A percentile compares a stretch with the other conserved stretches of the same genome.
phyloP scores from a whole-genome alignment of 2,888 invertebrate genomes.

The Agriopis leucophaearia region DNA sequence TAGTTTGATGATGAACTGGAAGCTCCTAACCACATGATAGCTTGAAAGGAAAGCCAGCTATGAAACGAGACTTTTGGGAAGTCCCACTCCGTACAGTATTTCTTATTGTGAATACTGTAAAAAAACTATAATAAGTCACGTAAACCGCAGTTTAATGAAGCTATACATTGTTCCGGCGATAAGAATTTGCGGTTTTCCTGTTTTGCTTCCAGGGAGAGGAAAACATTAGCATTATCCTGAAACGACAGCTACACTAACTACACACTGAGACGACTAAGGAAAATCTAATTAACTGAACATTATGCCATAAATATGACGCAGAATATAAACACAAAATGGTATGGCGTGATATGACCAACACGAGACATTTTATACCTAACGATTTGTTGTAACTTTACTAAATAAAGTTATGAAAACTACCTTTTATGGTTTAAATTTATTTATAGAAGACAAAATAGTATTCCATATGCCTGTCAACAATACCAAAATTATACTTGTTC shows the following conservation, averaged over 20 bases:
- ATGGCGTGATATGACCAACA: background rate
- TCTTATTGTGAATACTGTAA: slow-evolving; percentile 1
- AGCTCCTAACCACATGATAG: background rate
- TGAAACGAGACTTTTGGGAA: background rate
- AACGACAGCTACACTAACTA: slow-evolving; percentile 39
- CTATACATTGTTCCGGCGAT: slow-evolving; percentile 17
- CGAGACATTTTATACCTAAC: background rate
- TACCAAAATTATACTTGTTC: background rate
- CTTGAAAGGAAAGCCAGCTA: background rate
- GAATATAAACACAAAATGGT: background rate
- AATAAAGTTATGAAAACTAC: too few relatives aligned
- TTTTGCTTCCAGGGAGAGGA: slow-evolving; percentile 58
- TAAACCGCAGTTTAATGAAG: slow-evolving; percentile 19
- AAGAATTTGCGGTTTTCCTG: slow-evolving; percentile 73
- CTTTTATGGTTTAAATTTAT: background rate
- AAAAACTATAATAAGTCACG: slow-evolving; percentile 1
- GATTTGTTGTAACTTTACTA: background rate
- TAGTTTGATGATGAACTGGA: too few relatives aligned
- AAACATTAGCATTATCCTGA: slow-evolving; percentile 53
- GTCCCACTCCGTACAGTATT: background rate
- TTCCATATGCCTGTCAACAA: background rate
- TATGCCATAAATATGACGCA: slow-evolving; percentile 46
- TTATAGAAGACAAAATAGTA: background rate
- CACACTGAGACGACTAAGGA: slow-evolving; percentile 53
- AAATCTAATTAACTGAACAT: slow-evolving; percentile 16